phyloP scores from a whole-genome alignment of 2,797 vertebrate genomes.

The Malacoraja senta region DNA sequence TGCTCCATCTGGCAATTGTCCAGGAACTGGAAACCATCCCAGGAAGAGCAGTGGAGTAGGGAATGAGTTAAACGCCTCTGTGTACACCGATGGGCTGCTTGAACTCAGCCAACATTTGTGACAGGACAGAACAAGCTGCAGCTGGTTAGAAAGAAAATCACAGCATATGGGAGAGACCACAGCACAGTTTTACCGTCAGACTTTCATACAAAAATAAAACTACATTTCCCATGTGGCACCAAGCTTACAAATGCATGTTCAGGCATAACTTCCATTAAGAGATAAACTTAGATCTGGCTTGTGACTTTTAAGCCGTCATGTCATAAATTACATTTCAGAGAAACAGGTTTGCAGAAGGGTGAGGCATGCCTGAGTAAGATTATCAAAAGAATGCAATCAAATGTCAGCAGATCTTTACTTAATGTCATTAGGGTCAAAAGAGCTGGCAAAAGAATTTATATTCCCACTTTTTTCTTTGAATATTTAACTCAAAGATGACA shows the following conservation, averaged over 20 bases:
- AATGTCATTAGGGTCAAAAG: conserved; percentile 9
- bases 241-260: neutral
- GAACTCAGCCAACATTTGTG: neutral
- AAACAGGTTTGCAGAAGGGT: conserved; percentile 24
- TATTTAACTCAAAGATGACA: neutral
- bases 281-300: conserved; percentile 17
- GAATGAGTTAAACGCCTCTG: conserved; percentile 31
- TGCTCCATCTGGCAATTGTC: neutral
- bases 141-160: conserved; percentile 18
- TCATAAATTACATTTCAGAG: conserved; percentile 24
- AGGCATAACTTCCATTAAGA: conserved; percentile 8
- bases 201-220: conserved; percentile 27
- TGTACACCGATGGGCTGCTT: neutral
- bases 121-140: neutral
- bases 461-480: neutral
- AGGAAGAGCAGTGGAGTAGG: neutral
- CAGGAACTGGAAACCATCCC: neutral
- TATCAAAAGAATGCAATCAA: conserved; percentile 29
- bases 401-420: conserved; percentile 33
- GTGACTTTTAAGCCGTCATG: conserved; percentile 17
- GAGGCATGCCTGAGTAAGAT: conserved; percentile 3
- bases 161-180: conserved; percentile 22
- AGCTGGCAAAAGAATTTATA: neutral
- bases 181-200: neutral
- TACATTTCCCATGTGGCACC: conserved; percentile 29